Evolutionary conservation across 2,113 vertebrate genomes (phyloP), one percentile per base, ranked within the genome.

Genomic region (Podilymbus podiceps): DNA sequence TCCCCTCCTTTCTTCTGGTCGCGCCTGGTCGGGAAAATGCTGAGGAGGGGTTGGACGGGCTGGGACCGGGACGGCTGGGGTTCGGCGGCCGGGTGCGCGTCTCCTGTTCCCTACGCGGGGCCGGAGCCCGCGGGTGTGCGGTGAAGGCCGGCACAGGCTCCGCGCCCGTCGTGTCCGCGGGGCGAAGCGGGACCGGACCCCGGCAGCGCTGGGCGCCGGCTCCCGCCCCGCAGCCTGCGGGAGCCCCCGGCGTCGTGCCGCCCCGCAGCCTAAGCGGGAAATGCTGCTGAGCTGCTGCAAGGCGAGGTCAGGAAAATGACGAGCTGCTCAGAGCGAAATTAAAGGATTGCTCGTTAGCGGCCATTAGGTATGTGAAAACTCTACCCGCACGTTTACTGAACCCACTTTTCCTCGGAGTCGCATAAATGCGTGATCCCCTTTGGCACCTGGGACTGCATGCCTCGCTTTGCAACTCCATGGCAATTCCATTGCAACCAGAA

Each of bases 381-480:
- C 16, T 11, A 1, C 9, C 60, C 8, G 20, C 21, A 3, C 1
- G 2, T 21, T 27, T 2, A 1, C 33, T 0, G 23, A 50, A 2
- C 15, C 52, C 60, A 0, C 53, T 62, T 71, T 59, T 14, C 33
- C 42, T 3, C 3, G 35, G 31, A 8, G 21, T 5, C 0, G 0
- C 21, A 0, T 21, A 10, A 23, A 13, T 6, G 19, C 28, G 0
- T 47, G 35, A 17, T 11, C 63, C 67, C 35, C 30, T 35, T 46
- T 58, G 74, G 81, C 31, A 15, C 56, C 52, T 16, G 53, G 49
- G 47, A 5, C 60, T 30, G 80, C 56, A 8, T 44, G 19, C 40
- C 28, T 4, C 49, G 52, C 30, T 30, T 46, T 5, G 85, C 44
- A 23, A 1, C 90, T 93, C 73, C 83, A n/a, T 8, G 77, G 88